Conservation (phyloP, 2,888 invertebrate species). For the Drosophila flavopinicola region DNA sequence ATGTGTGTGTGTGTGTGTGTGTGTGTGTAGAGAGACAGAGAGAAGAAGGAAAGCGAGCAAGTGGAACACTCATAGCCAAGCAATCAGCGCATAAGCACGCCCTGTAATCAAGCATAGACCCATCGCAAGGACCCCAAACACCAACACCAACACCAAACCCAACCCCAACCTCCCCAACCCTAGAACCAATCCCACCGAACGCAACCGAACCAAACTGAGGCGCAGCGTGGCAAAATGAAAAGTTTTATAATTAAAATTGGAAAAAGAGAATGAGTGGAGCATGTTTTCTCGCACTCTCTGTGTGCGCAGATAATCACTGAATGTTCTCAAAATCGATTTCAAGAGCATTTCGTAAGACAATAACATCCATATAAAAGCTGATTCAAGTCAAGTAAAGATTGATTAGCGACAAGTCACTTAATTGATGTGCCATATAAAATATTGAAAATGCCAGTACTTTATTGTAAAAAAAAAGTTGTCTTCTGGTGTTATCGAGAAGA, state of each 20-base stretch:
- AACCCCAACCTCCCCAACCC: background rate
- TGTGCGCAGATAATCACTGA: slow-evolving; percentile 22
- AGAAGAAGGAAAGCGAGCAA: background rate
- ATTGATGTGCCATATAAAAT: too few species aligned
- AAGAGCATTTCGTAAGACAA: background rate
- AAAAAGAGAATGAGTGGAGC: slow-evolving; percentile 50
- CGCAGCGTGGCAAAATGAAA: slow-evolving; percentile 78
- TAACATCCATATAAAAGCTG: too few species aligned
- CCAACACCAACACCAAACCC: too few species aligned
- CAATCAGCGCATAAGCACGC: slow-evolving; percentile 79
- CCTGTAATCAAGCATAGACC: slow-evolving; percentile 74
- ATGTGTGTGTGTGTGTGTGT: slow-evolving; percentile 26
- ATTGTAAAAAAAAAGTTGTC: too few species aligned
- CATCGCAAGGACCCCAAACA: slow-evolving; percentile 23
- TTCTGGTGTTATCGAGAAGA: background rate
- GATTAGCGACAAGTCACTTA: too few species aligned
- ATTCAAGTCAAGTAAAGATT: too few species aligned
- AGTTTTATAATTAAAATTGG: slow-evolving; percentile 84
- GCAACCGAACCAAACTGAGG: slow-evolving; percentile 36
- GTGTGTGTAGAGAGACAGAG: background rate
- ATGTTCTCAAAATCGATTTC: slow-evolving; percentile 30
- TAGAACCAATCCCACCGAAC: slow-evolving; percentile 8
- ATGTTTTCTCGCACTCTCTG: slow-evolving; percentile 38
- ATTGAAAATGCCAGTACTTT: too few species aligned
- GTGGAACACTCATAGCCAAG: slow-evolving; percentile 66